phyloP scores from a whole-genome alignment of 1,140 invertebrate species.

The Bemisia tabaci region DNA sequence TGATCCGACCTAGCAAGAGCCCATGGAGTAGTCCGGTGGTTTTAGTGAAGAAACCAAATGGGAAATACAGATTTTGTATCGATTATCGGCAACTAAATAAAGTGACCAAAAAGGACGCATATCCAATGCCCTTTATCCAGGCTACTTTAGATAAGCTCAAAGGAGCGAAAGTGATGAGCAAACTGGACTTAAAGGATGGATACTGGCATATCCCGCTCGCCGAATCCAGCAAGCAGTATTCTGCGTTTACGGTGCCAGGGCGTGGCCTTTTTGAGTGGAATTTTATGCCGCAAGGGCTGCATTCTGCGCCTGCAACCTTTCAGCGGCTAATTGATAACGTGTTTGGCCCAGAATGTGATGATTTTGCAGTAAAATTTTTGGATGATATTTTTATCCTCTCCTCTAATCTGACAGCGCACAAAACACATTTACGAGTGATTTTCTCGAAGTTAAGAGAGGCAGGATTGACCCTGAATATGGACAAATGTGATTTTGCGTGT shows the following conservation, averaged over 20 bases:
- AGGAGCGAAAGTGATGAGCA: conserved; percentile 15
- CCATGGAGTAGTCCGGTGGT: conserved; percentile 14
- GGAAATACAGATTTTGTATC: conserved; percentile 28
- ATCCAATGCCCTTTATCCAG: conserved; percentile 36
- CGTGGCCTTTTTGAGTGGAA: not conserved
- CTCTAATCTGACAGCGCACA: not conserved
- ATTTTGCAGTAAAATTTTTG: not conserved
- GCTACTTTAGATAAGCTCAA: conserved; percentile 28
- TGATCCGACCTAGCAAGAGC: not conserved
- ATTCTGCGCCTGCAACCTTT: not conserved
- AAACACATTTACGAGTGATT: not conserved
- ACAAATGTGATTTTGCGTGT: not conserved
- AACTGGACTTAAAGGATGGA: conserved; percentile 17
- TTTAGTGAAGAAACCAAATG: conserved; percentile 34
- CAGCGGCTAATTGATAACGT: not conserved
- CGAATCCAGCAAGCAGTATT: not conserved
- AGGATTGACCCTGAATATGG: not conserved
- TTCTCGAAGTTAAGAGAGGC: not conserved
- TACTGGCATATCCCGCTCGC: conserved; percentile 27
- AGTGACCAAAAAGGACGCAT: conserved; percentile 30
- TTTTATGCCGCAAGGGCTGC: not conserved
- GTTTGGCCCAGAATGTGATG: not conserved
- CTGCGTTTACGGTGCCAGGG: not conserved
- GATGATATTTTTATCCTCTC: not conserved
- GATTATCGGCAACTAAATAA: conserved; percentile 36